Evolutionary conservation across 1,140 invertebrate genomes (phyloP).

Genomic region (Geopemphigus sp.): DNA sequence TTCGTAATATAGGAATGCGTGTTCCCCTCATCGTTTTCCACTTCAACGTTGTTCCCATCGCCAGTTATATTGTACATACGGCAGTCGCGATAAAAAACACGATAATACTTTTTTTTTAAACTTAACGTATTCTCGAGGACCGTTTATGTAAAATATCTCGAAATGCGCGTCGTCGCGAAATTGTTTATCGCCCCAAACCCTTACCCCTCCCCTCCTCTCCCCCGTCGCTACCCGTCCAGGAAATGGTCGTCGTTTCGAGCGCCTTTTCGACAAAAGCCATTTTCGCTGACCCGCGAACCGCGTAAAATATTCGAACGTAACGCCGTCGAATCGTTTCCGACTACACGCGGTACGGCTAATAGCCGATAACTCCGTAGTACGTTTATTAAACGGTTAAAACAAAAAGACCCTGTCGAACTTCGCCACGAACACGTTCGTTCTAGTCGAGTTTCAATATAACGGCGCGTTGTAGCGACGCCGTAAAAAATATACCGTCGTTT

Average conservation of each 20-base stretch:
- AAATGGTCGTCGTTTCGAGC: slow-evolving; percentile 14
- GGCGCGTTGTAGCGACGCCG: too few relatives aligned
- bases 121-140: slow-evolving; percentile 30
- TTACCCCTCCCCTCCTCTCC: too few relatives aligned
- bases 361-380: too few relatives aligned
- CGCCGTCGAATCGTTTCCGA: too few relatives aligned
- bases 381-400: too few relatives aligned
- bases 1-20: slow-evolving; percentile 20
- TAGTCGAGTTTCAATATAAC: too few relatives aligned
- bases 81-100: slow-evolving; percentile 17
- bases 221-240: slow-evolving; percentile 11
- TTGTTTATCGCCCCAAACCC: slow-evolving; percentile 35
- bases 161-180: slow-evolving; percentile 20
- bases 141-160: slow-evolving; percentile 33
- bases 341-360: too few relatives aligned
- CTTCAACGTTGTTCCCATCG: slow-evolving; percentile 32
- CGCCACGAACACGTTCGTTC: too few relatives aligned
- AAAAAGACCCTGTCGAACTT: too few relatives aligned
- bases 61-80: slow-evolving; percentile 15
- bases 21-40: slow-evolving; percentile 12
- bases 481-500: too few relatives aligned
- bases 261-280: slow-evolving; percentile 1
- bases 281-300: background rate
- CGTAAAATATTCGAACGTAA: background rate
- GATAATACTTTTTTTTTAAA: slow-evolving; percentile 39